Conservation (phyloP, 2,888 invertebrate species). For the Drosophila subquinaria region DNA sequence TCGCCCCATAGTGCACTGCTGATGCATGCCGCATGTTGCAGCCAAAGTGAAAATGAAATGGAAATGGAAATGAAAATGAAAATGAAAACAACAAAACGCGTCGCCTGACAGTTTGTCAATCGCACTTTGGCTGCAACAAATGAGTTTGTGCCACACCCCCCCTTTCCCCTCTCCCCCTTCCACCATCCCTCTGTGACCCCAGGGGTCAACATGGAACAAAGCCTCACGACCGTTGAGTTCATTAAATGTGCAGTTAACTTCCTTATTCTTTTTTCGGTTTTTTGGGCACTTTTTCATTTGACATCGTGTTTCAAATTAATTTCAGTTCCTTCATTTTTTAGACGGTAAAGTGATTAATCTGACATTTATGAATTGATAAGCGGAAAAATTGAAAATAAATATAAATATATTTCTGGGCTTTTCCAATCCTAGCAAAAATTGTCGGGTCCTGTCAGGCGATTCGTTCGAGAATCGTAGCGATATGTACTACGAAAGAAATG, state of each 20-base stretch:
- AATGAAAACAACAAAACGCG: constrained; percentile 65
- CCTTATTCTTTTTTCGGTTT: not conserved
- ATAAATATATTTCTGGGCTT: not conserved
- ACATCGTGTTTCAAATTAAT: constrained; percentile 9
- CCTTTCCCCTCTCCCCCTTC: not conserved
- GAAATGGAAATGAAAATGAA: no score
- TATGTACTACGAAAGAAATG: no score
- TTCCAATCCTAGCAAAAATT: no score
- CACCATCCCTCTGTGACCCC: constrained; percentile 12
- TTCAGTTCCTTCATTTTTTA: constrained; percentile 7
- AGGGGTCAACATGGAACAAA: constrained; percentile 21
- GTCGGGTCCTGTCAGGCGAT: no score
- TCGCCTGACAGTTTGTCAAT: constrained; percentile 79
- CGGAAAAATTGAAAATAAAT: not conserved
- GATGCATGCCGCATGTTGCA: constrained; percentile 27
- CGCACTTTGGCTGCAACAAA: constrained; percentile 71
- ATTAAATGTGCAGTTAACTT: constrained; percentile 57
- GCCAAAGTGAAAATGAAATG: constrained; percentile 41
- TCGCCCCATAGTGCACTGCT: no score
- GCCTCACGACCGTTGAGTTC: constrained; percentile 57
- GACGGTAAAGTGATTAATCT: not conserved
- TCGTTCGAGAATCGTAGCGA: no score
- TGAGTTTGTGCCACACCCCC: constrained; percentile 54
- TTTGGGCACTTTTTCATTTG: not conserved
- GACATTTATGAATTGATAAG: not conserved